Evolutionary conservation across 2,113 vertebrate species (phyloP).

Genomic region (Acrocephalus arundinaceus): DNA sequence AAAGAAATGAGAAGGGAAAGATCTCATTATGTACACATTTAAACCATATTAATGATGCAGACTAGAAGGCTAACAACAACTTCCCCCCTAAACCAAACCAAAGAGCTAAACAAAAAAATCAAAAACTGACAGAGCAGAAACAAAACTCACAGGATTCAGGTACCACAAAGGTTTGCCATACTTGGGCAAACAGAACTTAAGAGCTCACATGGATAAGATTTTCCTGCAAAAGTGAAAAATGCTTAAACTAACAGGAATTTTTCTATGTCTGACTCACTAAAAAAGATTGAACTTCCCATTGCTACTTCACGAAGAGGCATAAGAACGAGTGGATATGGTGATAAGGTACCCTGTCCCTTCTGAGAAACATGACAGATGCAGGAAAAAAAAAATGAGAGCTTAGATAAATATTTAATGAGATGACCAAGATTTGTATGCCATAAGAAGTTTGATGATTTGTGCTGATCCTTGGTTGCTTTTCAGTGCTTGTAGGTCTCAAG

Average conservation of each 20-base stretch:
- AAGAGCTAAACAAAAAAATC: background rate
- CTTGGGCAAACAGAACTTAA: background rate
- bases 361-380: conserved; percentile 27
- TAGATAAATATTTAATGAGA: conserved; percentile 51
- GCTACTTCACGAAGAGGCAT: background rate
- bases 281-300: background rate
- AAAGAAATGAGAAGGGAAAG: background rate
- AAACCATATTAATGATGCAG: background rate
- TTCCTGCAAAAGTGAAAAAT: background rate
- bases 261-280: background rate
- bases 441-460: conserved; percentile 36
- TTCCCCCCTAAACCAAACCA: background rate
- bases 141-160: background rate
- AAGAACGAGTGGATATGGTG: background rate
- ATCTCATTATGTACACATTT: background rate
- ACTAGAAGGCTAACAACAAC: background rate
- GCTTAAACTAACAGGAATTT: background rate
- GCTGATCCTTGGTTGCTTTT: background rate
- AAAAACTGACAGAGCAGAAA: background rate
- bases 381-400: background rate
- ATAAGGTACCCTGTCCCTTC: background rate
- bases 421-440: background rate
- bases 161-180: background rate
- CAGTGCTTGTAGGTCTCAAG: background rate
- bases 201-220: background rate